These are phyloP conservation scores for Anastatus disparis DNA, from an alignment of 1,140 invertebrate species.

Conservation along the genomic window DNA sequence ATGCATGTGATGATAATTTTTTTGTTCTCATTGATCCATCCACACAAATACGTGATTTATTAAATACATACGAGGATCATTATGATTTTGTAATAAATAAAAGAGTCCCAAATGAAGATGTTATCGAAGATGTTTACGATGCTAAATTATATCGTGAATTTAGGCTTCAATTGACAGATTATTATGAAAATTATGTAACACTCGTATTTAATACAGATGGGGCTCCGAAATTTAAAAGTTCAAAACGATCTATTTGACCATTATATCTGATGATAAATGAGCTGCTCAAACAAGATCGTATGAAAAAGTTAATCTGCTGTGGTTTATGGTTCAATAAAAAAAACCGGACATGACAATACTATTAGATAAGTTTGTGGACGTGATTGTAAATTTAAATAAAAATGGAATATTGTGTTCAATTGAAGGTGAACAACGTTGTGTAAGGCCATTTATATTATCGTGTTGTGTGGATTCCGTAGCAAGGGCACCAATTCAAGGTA, in stretches of 20 bases:
- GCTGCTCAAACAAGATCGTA: background rate
- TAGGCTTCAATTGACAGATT: background rate
- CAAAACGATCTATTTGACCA: conserved; percentile 9
- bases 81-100: background rate
- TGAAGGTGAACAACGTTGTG: no score
- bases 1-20: conserved; percentile 1
- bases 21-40: no score
- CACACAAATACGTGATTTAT: conserved; percentile 1
- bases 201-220: conserved; percentile 10
- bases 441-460: no score
- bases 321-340: conserved; percentile 12
- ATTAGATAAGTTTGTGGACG: background rate
- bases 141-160: conserved; percentile 1
- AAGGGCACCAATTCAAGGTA: no score
- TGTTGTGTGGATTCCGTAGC: no score
- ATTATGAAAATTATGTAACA: background rate
- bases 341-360: conserved; percentile 4
- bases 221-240: conserved; percentile 2
- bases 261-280: conserved; percentile 16
- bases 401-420: no score
- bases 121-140: conserved; percentile 6
- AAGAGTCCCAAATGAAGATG: background rate
- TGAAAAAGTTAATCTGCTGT: background rate
- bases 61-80: background rate
- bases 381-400: no score